phyloP scores from a whole-genome alignment of 2,113 vertebrate genomes.

The Pterocles orientalis region DNA sequence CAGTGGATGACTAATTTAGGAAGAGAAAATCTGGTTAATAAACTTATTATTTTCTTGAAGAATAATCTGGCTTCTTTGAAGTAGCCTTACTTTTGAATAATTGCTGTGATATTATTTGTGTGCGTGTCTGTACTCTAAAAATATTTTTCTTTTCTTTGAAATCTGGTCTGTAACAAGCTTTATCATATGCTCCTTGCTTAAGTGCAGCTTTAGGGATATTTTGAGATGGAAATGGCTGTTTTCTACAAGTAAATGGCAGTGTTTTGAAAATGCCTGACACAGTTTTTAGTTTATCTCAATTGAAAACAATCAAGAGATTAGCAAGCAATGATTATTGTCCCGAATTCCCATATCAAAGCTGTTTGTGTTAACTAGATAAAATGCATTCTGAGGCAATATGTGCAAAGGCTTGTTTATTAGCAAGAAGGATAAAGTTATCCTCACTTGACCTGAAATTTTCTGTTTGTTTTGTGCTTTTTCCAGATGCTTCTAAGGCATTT shows the following conservation, averaged over 20 bases:
- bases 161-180: neutral
- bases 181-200: neutral
- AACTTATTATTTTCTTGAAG: neutral
- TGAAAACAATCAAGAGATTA: constrained; percentile 43
- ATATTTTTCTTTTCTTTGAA: neutral
- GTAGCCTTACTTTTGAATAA: neutral
- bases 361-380: constrained; percentile 50
- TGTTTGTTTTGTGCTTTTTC: neutral
- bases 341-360: constrained; percentile 47
- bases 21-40: neutral
- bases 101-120: neutral
- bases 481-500: neutral
- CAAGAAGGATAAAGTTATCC: constrained; percentile 27
- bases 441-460: constrained; percentile 10
- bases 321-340: constrained; percentile 24
- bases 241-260: neutral
- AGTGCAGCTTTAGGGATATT: neutral
- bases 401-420: constrained; percentile 10
- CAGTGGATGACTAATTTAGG: neutral
- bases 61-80: neutral
- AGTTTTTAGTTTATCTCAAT: neutral
- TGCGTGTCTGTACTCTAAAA: fast-evolving
- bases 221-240: neutral
- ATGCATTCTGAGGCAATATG: neutral
- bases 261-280: neutral